Evolutionary conservation across 2,797 vertebrate genomes (phyloP).

Genomic region (Oreochromis grahami): DNA sequence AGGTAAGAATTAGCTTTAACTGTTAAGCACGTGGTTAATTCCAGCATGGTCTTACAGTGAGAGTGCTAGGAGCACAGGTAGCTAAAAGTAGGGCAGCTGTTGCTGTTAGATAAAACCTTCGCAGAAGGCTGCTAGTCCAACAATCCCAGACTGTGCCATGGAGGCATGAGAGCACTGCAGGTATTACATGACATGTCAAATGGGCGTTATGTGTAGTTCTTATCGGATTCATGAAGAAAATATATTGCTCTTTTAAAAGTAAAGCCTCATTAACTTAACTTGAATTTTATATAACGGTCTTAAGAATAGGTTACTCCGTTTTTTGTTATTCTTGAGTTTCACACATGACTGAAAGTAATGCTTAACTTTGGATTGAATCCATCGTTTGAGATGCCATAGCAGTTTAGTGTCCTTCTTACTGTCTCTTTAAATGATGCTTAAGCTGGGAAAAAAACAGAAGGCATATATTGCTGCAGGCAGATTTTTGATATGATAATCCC

Average conservation of each 20-base stretch:
- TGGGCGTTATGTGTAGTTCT: neutral
- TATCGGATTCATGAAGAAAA: neutral
- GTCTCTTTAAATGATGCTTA: neutral
- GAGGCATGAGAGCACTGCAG: neutral
- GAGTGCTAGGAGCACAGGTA: neutral
- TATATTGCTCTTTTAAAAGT: neutral
- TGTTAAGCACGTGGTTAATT: slow-evolving; percentile 45
- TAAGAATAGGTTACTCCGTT: neutral
- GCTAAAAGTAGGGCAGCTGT: slow-evolving; percentile 48
- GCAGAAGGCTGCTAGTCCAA: slow-evolving; percentile 8
- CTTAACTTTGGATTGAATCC: neutral
- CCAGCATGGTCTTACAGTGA: slow-evolving; percentile 20
- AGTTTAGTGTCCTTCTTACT: neutral
- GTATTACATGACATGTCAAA: neutral
- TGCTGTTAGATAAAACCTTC: slow-evolving; percentile 54
- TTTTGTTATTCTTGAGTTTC: neutral
- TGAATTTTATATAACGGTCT: rapidly evolving
- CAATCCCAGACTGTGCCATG: slow-evolving; percentile 22
- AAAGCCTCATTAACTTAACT: neutral
- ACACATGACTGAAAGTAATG: neutral
- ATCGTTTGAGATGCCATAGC: neutral
- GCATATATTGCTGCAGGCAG: neutral
- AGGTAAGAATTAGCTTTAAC: slow-evolving; percentile 24
- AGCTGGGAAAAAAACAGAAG: neutral
- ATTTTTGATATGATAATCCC: slow-evolving; percentile 35